phyloP scores from a whole-genome alignment of 2,888 invertebrate species.

The Linyphia triangularis region DNA sequence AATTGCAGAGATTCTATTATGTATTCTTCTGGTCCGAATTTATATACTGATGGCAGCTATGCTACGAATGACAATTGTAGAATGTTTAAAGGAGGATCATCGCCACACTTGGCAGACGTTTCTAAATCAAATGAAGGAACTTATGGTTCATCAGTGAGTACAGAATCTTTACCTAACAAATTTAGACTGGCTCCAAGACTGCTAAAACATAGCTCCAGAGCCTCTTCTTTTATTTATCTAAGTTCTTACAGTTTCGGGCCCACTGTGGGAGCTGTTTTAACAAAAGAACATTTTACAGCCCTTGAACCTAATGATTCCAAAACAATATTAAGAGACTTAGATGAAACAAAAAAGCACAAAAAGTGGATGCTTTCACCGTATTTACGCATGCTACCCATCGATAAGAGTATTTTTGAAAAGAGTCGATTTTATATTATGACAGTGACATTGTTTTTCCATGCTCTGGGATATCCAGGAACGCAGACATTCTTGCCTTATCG shows the following conservation, averaged over 20 bases:
- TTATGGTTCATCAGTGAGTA: constrained; percentile 65
- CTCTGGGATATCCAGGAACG: constrained; percentile 74
- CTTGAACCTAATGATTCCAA: constrained; percentile 7
- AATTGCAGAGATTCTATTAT: constrained; percentile 3
- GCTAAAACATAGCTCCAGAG: constrained; percentile 36
- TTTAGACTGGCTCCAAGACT: constrained; percentile 31
- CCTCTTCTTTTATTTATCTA: constrained; percentile 74
- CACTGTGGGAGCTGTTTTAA: constrained; percentile 69
- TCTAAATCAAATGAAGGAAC: constrained; percentile 53
- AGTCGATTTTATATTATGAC: constrained; percentile 75
- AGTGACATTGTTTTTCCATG: constrained; percentile 70
- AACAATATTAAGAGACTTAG: not conserved
- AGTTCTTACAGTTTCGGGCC: constrained; percentile 75
- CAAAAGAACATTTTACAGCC: constrained; percentile 61
- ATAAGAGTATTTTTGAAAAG: constrained; percentile 68
- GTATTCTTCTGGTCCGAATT: constrained; percentile 54
- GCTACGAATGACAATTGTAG: not conserved
- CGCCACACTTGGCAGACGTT: constrained; percentile 48
- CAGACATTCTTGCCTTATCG: constrained; percentile 74
- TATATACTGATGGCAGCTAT: constrained; percentile 1
- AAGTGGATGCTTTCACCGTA: constrained; percentile 42
- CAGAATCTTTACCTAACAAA: constrained; percentile 70
- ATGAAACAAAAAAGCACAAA: not conserved
- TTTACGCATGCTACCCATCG: constrained; percentile 48
- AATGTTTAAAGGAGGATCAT: constrained; percentile 63